Percentiles rank a stretch among this genome's conserved stretches.
phyloP scores from a whole-genome alignment of 2,113 vertebrate genomes.

The Tapirus terrestris region DNA sequence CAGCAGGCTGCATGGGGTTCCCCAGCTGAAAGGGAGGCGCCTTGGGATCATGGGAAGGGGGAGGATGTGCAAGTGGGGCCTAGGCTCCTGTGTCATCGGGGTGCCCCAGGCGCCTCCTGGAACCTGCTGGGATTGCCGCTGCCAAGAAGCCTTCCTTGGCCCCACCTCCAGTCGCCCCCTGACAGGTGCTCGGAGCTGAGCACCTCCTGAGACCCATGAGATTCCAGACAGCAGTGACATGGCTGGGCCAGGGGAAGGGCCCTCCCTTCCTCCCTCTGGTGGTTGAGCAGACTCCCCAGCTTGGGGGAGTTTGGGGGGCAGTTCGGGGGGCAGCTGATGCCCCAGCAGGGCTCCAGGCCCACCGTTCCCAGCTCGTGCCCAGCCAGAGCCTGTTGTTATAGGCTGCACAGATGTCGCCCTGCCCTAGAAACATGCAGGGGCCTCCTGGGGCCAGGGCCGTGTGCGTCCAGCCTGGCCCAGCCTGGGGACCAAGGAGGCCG shows the following conservation, averaged over 20 bases:
- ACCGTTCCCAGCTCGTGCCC: accelerated
- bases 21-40: neutral
- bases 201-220: neutral
- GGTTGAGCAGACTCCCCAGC: neutral
- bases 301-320: too few relatives aligned
- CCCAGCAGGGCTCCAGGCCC: neutral
- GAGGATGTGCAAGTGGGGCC: neutral
- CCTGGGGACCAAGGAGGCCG: too few relatives aligned
- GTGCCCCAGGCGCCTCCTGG: neutral
- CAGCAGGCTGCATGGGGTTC: neutral
- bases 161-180: neutral
- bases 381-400: neutral
- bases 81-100: accelerated
- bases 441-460: neutral
- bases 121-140: neutral
- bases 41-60: too few relatives aligned
- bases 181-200: neutral
- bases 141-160: neutral
- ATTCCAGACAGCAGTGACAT: neutral
- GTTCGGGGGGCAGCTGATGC: neutral
- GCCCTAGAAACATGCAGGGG: neutral
- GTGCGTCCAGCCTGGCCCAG: neutral
- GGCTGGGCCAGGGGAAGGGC: too few relatives aligned
- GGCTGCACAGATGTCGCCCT: neutral
- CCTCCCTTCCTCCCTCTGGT: neutral